phyloP scores from a whole-genome alignment of 2,113 vertebrate genomes.

The Ophiodon elongatus region DNA sequence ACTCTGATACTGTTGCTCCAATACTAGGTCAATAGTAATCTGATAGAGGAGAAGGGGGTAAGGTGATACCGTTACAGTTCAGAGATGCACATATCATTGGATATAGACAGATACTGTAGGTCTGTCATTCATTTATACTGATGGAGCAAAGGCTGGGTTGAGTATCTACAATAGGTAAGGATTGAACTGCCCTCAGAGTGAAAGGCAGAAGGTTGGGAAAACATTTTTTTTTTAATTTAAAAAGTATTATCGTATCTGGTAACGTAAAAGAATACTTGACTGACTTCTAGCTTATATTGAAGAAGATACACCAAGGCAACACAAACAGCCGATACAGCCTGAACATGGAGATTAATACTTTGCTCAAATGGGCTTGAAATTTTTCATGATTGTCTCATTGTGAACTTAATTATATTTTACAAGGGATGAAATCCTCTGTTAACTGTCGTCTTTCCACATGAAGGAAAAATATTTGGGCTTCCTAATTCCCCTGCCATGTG shows the following conservation, averaged over 20 bases:
- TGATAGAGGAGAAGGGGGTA: constrained; percentile 33
- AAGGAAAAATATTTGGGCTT: constrained; percentile 58
- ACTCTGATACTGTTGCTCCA: constrained; percentile 13
- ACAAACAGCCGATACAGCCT: neutral
- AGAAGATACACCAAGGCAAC: neutral
- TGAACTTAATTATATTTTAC: constrained; percentile 77
- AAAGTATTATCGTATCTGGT: neutral
- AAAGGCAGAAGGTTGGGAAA: neutral
- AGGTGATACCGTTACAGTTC: constrained; percentile 29
- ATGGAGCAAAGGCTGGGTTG: neutral
- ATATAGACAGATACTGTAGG: constrained; percentile 1
- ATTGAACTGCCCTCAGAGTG: neutral
- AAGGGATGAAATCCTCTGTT: constrained; percentile 72
- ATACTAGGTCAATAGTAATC: constrained; percentile 61
- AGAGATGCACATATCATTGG: constrained; percentile 26
- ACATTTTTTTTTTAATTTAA: neutral
- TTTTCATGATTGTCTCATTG: constrained; percentile 50
- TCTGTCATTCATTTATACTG: constrained; percentile 18
- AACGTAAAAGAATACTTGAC: neutral
- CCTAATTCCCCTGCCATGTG: constrained; percentile 45
- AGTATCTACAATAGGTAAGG: neutral
- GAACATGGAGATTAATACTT: constrained; percentile 34
- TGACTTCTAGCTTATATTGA: neutral
- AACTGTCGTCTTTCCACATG: constrained; percentile 64
- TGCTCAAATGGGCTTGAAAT: constrained; percentile 60